Conservation (phyloP, 2,888 invertebrate species). For the Taphrorychus bicolor region DNA sequence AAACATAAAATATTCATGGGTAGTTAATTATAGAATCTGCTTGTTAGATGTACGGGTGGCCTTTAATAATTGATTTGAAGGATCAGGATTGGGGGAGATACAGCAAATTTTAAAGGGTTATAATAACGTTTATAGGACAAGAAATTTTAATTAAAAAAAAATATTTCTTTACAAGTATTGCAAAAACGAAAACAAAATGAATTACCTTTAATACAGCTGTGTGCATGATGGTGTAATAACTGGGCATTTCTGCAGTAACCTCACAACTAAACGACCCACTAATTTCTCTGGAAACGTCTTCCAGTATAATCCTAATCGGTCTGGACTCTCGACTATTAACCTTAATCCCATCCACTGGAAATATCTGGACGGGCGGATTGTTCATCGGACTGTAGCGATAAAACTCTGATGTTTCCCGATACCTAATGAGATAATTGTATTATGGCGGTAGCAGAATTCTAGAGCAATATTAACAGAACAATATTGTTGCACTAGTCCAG, state of each 20-base stretch:
- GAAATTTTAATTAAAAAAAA: not conserved
- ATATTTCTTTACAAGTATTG: not conserved
- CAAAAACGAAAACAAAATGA: not conserved
- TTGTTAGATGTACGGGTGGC: not conserved
- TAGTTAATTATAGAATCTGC: not conserved
- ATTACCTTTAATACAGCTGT: conserved; percentile 63
- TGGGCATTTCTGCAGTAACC: conserved; percentile 55
- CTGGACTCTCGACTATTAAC: conserved; percentile 64
- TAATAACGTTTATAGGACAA: not conserved
- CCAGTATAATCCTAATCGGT: conserved; percentile 51
- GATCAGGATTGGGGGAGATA: too few species aligned
- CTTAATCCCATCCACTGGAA: conserved; percentile 60
- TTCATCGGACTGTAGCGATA: conserved; percentile 33
- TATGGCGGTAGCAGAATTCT: too few species aligned
- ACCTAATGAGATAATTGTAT: conserved; percentile 17
- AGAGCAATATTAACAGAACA: too few species aligned
- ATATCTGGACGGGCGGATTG: conserved; percentile 18
- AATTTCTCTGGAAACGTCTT: conserved; percentile 50
- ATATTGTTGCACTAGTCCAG: too few species aligned
- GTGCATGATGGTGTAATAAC: conserved; percentile 53
- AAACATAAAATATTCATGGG: not conserved
- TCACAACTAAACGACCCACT: conserved; percentile 55
- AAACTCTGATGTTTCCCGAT: conserved; percentile 26
- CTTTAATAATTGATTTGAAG: not conserved
- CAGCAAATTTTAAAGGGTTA: too few species aligned